Conservation (phyloP, 1,140 invertebrate genomes). For the Pollicipes pollicipes region DNA sequence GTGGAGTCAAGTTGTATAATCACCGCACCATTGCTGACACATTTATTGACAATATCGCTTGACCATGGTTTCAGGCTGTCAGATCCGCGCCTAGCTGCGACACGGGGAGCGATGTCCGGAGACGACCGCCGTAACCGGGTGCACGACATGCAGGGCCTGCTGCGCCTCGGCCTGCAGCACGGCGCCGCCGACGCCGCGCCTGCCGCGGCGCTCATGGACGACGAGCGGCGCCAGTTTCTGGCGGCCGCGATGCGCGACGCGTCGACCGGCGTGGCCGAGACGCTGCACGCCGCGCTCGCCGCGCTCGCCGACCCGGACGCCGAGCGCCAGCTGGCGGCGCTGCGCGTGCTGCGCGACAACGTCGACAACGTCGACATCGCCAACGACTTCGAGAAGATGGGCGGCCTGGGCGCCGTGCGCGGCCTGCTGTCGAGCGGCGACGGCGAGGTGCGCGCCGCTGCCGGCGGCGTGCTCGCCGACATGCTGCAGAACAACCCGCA, state of each 20-base stretch:
- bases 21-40: no score
- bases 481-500: constrained; percentile 5
- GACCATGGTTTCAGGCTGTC: no score
- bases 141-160: background rate
- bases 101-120: background rate
- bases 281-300: background rate
- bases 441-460: background rate
- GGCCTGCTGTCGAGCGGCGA: background rate
- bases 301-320: background rate
- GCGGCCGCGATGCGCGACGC: background rate
- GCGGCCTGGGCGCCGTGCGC: background rate
- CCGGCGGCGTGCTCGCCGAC: background rate
- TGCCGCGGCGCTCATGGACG: background rate
- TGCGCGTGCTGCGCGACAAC: background rate
- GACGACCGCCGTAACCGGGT: background rate
- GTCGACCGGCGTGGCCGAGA: background rate
- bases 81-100: no score
- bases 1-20: no score
- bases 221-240: background rate
- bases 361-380: background rate
- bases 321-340: background rate
- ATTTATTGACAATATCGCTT: no score
- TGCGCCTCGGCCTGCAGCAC: constrained; percentile 1
- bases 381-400: constrained; percentile 2
- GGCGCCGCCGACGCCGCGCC: background rate